A percentile compares a stretch with the other conserved stretches of the same genome.
Evolutionary conservation across 2,113 vertebrate species (phyloP).

Genomic region (Rostratula benghalensis): DNA sequence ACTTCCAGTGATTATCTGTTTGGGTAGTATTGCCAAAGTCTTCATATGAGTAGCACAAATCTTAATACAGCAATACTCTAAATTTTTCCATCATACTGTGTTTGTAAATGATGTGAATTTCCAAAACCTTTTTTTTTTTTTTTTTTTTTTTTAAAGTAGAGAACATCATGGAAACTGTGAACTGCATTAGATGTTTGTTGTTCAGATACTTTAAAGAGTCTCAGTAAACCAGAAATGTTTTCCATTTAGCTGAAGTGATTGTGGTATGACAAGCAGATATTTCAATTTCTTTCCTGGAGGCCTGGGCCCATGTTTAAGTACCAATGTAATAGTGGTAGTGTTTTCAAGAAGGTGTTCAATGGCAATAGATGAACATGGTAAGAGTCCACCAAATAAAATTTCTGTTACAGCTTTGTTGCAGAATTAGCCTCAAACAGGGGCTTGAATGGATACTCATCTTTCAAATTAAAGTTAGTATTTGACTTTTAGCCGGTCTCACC

Average conservation of each 20-base stretch:
- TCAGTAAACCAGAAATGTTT: background rate
- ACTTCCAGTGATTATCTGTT: background rate
- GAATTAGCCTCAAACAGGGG: background rate
- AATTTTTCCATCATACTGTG: background rate
- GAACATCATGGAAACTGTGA: background rate
- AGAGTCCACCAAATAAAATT: background rate
- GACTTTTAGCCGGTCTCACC: background rate
- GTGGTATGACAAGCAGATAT: background rate
- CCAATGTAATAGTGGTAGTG: background rate
- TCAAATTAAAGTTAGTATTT: background rate
- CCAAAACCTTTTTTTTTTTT: background rate
- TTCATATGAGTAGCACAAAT: background rate
- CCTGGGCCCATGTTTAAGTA: background rate
- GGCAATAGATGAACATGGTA: background rate
- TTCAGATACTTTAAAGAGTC: background rate
- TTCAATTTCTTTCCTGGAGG: background rate
- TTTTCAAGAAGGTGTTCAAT: background rate
- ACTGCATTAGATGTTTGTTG: background rate
- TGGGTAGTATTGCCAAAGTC: background rate
- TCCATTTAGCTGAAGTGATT: background rate
- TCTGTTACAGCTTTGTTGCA: background rate
- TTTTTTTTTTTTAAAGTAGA: background rate
- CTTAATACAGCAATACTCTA: rapidly evolving
- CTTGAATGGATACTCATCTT: background rate
- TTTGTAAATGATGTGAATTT: background rate